Base-by-base conservation (phyloP, 2,113 vertebrate genomes). In the Oxyura jamaicensis region DNA sequence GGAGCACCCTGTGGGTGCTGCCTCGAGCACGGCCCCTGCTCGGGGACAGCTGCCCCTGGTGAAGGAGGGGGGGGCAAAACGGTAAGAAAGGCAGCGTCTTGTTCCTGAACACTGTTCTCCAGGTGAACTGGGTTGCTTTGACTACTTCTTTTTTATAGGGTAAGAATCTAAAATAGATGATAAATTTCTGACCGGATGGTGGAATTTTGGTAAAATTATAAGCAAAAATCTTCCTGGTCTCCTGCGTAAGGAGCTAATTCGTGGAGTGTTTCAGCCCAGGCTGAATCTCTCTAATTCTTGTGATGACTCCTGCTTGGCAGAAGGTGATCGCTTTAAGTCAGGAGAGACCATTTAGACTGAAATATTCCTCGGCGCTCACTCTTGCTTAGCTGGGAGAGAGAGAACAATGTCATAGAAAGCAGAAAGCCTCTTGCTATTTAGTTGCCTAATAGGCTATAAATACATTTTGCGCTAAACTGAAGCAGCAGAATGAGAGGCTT, bases 361-460 rank as follows among this genome's bases (percentile, higher is more conserved):
- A 93, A 88, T 85, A 86, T 69, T 91, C 75, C 62, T 4, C 42
- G 89, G 1, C 20, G 9, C 41, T 89, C 69, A 19, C 55, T 92
- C 53, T 48, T 53, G 22, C 53, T 31, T 80, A 55, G 88, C 92
- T 86, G 9, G 48, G 72, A 76, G 68, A 48, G 60, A 55, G 83
- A 86, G 83, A 93, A 88, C 62, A 73, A 46, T 31, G n/a, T 56
- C 83, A 74, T 10, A 55, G 63, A 17, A 58, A 76, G 82, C 82
- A 56, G 68, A 90, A 87, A 71, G 48, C 74, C 73, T 53, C 53
- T 84, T 90, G 81, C 93, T 87, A 18, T 79, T 93, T 95, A 84
- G 83, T 86, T 82, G 78, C 53, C 63, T 93, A 69, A 85, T 36
- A 22, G 62, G 29, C 81, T 91, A 73, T 83, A 95, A 95, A 94